Evolutionary conservation across 2,113 vertebrate species (phyloP).

Genomic region (Gnathochromis pfefferi): DNA sequence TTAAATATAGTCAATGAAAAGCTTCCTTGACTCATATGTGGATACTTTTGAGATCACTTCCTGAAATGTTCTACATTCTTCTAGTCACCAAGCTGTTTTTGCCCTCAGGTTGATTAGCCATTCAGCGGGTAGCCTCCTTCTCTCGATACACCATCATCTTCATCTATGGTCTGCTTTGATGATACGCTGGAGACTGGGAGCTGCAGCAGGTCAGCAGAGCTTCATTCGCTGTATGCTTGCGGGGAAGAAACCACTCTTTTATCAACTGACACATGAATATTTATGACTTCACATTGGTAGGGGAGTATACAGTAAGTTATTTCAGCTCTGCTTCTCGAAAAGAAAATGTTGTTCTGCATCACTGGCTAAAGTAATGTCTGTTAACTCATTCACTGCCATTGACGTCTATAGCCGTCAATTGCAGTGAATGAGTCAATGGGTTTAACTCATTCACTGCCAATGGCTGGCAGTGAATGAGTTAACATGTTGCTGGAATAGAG

Average conservation of each 20-base stretch:
- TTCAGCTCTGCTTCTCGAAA: not conserved
- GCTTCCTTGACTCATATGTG: not conserved
- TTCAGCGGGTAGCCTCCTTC: conserved; percentile 16
- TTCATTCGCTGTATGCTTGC: conserved; percentile 4
- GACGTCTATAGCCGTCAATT: no score
- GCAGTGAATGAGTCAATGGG: no score
- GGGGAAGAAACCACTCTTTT: conserved; percentile 1
- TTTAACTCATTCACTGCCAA: no score
- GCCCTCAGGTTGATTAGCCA: conserved; percentile 28
- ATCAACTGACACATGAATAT: conserved; percentile 49
- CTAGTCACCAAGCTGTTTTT: not conserved
- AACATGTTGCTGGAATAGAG: not conserved
- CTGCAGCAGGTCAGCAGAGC: not conserved
- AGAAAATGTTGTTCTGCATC: conserved; percentile 21
- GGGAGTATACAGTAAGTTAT: conserved; percentile 17
- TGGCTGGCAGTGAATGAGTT: no score
- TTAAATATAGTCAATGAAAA: not conserved
- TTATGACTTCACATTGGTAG: conserved; percentile 1
- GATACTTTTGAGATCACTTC: not conserved
- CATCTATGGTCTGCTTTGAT: conserved; percentile 30
- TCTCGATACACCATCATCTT: not conserved
- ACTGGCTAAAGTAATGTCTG: not conserved
- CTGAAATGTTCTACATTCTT: not conserved
- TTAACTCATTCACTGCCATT: not conserved
- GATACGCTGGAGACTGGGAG: conserved; percentile 16